These are phyloP conservation scores for Ia io DNA, from an alignment of 2,113 vertebrate genomes.

Conservation along the genomic window DNA sequence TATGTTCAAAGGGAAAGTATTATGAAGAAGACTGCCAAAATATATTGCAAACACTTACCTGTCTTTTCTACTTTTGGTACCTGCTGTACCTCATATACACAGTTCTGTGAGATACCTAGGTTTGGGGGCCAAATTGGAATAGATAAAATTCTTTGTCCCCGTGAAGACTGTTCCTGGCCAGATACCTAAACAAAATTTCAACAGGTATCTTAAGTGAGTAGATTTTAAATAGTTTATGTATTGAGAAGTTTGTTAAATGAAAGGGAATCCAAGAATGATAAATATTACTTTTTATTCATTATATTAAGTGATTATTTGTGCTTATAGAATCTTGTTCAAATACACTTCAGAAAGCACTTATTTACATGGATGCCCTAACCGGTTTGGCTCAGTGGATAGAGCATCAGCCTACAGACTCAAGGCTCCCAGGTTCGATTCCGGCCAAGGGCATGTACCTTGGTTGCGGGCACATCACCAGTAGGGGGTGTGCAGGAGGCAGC, in stretches of 20 bases:
- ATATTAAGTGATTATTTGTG: background rate
- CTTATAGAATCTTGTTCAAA: constrained; percentile 6
- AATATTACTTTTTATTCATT: constrained; percentile 29
- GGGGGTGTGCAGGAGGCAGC: no score
- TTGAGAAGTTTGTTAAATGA: constrained; percentile 55
- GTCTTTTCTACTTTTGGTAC: constrained; percentile 74
- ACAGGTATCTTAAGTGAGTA: constrained; percentile 65
- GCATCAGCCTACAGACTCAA: no score
- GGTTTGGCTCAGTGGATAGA: no score
- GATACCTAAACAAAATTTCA: constrained; percentile 89
- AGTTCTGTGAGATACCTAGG: constrained; percentile 91
- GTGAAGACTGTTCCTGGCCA: constrained; percentile 90
- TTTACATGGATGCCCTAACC: no score
- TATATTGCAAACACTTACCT: constrained; percentile 79
- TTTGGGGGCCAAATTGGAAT: constrained; percentile 93
- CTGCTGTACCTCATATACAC: constrained; percentile 87
- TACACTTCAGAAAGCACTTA: background rate
- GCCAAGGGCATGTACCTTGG: no score
- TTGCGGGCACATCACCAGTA: no score
- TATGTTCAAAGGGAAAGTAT: background rate
- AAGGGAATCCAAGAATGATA: constrained; percentile 39
- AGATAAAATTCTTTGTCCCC: constrained; percentile 88
- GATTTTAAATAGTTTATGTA: constrained; percentile 47
- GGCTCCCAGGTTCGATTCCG: no score
- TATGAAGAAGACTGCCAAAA: constrained; percentile 49